phyloP scores from a whole-genome alignment of 2,888 invertebrate species.

The Mycalesis mineus region DNA sequence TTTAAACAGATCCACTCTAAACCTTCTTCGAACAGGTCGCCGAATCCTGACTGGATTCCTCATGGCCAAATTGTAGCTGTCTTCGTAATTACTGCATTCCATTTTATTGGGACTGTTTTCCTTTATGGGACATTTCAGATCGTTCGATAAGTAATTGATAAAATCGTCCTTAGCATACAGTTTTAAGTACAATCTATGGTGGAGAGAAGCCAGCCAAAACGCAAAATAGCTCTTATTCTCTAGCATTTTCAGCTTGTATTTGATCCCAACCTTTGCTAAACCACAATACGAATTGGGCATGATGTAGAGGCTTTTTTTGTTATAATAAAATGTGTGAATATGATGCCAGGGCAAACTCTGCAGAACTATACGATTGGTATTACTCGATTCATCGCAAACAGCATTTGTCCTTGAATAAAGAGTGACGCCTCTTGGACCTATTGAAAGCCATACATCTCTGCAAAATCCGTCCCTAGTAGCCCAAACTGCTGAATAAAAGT shows the following conservation, averaged over 20 bases:
- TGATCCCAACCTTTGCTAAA: conserved; percentile 78
- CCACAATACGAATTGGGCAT: conserved; percentile 76
- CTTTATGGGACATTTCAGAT: conserved; percentile 76
- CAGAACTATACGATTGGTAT: conserved; percentile 64
- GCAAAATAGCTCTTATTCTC: conserved; percentile 87
- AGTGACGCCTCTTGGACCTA: conserved; percentile 81
- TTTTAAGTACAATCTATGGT: conserved; percentile 86
- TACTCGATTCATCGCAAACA: conserved; percentile 47
- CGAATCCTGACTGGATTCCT: conserved; percentile 60
- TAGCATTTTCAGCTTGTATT: conserved; percentile 86
- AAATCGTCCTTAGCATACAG: conserved; percentile 85
- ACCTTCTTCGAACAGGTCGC: conserved; percentile 71
- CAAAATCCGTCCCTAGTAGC: conserved; percentile 79
- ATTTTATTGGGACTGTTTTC: conserved; percentile 45
- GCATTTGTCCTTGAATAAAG: conserved; percentile 76
- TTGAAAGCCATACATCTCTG: conserved; percentile 81
- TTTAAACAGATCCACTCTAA: conserved; percentile 74
- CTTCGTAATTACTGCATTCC: conserved; percentile 71
- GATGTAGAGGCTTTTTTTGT: conserved; percentile 83
- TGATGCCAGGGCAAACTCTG: conserved; percentile 82
- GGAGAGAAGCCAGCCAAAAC: conserved; percentile 86
- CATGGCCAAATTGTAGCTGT: conserved; percentile 73
- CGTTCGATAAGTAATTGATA: conserved; percentile 80
- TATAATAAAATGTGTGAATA: conserved; percentile 86
- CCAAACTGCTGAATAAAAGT: conserved; percentile 86